phyloP scores from a whole-genome alignment of 2,113 vertebrate species.

The Xiphophorus hellerii region DNA sequence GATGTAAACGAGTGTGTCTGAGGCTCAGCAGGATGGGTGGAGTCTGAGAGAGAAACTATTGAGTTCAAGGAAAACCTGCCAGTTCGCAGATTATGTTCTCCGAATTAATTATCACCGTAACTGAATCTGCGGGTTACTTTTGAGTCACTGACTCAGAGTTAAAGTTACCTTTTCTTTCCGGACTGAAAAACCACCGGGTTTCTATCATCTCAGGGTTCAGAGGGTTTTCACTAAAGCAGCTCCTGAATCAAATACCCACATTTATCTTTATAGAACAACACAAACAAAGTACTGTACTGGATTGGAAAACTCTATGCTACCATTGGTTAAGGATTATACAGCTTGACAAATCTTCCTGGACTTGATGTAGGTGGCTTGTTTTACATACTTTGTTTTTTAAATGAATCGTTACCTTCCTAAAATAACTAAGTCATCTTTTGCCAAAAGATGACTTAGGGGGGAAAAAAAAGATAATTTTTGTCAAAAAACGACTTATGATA shows the following conservation, averaged over 20 bases:
- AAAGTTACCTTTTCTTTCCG: constrained; percentile 10
- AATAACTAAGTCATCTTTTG: no score
- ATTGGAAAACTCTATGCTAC: neutral
- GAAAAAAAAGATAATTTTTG: no score
- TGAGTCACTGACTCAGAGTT: constrained; percentile 14
- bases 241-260: neutral
- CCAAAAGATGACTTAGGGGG: no score
- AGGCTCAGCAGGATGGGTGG: neutral
- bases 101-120: neutral
- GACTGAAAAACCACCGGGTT: neutral
- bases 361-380: neutral
- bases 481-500: no score
- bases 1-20: neutral
- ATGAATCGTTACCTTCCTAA: no score
- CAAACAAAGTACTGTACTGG: neutral
- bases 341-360: neutral
- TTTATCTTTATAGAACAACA: constrained; percentile 1
- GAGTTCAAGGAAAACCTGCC: neutral
- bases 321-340: neutral
- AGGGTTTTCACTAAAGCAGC: neutral
- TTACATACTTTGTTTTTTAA: neutral
- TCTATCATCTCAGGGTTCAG: constrained; percentile 2
- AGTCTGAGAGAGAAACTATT: neutral
- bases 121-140: constrained; percentile 1
- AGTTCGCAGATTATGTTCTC: constrained; percentile 3